Base-by-base conservation (phyloP, 2,888 invertebrate genomes). In the Glyphotaelius pellucidus region DNA sequence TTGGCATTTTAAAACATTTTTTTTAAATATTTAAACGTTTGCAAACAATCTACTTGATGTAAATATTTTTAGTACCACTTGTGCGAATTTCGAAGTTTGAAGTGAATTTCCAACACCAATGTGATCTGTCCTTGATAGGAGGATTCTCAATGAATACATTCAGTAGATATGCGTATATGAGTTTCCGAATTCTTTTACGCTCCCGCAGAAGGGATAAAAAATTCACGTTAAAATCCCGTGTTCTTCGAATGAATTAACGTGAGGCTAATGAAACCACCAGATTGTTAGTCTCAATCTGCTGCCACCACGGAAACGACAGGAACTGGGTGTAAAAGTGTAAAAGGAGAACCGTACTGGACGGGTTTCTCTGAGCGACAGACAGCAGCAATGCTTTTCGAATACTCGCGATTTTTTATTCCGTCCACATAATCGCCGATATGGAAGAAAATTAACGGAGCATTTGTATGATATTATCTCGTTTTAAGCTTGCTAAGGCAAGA, bases 321-420 rank as follows among this genome's bases (percentile, higher is more conserved):
- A 38, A 35, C 85, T 67, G 35, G 9, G 32, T 52, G 9, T 52
- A 87, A 52, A 92, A 92, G 81, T 52, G 9, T 31, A 87, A 52
- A 92, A 92, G 92, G 92, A 84, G 87, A 92, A 52, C 25, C 9
- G n/a, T 67, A 85, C 52, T 42, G 86, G 89, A 90, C 93, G 35
- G 85, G 93, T 93, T 93, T 93, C 92, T 93, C 92, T 89, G 31
- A 88, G 92, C 83, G 90, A 89, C 89, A 90, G 81, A 31, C 89
- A 85, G 89, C 89, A 85, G 89, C 32, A 81, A 85, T 86, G 91
- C 90, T 91, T 92, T 92, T 90, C 87, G 80, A 79, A 89, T 88
- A 83, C 81, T 83, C 32, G 89, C 80, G 81, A 67, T 83, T 83
- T 91, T 92, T 92, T 90, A 80, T 89, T 89, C 52, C 30, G 32